Evolutionary conservation across 35 echinoderm and acorn worm genomes (phyloP), one percentile per base, ranked within the genome.

Genomic region (Holothuria glaberrima): DNA sequence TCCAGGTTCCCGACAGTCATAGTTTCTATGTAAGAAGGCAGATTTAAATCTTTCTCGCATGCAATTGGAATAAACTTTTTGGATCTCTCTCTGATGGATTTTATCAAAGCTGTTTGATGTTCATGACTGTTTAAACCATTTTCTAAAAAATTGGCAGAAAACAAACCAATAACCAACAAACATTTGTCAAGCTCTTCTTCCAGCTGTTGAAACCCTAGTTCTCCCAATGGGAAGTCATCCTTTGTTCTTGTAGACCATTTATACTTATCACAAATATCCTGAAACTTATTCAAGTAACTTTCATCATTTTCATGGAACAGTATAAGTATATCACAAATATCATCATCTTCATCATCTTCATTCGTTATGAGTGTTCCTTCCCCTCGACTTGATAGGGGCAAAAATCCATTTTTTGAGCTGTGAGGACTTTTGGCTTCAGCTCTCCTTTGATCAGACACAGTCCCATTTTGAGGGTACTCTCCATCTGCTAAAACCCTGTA

Each of bases 61-160:
- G 31, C 59, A n/a, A 84, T 46, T 1, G 80, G 80, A 84, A 84
- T 61, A 31, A 84, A 84, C 17, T 61, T 61, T 30, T 84, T 41
- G 20, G 5, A 6, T 27, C 12, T 25, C 1, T 60, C 57, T 33
- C 10, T 30, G 5, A 62, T 25, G n/a, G 80, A 61, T 22, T n/a
- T 84, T 1, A 36, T 58, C n/a, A 84, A 56, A 44, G 54, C 80
- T 38, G 80, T 61, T 4, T 84, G 80, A 19, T 61, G 80, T 61
- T 84, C 80, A 31, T 58, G n/a, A 5, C 33, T 63, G 33, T 21
- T 36, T 10, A 58, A 12, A 17, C 22, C 54, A 10, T 84, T 31
- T 19, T 63, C 57, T 9, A 84, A 46, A 63, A 57, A 84, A 26
- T 63, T 59, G 3, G 22, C 25, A 9, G 80, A 58, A 16, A 84